A percentile compares a stretch with the other conserved stretches of the same genome.
Conservation (phyloP, 2,797 vertebrate species). For the Xerus rutilus region DNA sequence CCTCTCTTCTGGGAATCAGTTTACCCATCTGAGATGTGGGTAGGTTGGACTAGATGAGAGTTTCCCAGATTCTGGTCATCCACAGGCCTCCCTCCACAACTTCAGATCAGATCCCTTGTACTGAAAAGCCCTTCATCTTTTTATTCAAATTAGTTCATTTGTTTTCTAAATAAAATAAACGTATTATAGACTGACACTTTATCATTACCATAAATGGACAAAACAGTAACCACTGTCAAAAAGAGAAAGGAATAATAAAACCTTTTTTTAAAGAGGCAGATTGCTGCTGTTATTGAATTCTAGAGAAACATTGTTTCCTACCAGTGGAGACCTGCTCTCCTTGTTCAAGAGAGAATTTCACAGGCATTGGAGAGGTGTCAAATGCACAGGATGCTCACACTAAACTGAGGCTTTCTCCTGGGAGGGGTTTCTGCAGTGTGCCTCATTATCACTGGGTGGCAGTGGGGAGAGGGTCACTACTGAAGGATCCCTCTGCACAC, state of each 20-base stretch:
- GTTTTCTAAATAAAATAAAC: not conserved
- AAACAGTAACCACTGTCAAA: not conserved
- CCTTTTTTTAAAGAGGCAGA: not conserved
- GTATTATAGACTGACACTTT: conserved; percentile 28
- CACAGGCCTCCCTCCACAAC: not conserved
- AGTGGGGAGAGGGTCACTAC: not conserved
- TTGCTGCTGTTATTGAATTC: not conserved
- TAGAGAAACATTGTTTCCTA: not conserved
- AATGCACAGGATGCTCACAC: too few species aligned
- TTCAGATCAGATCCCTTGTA: not conserved
- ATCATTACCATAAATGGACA: conserved; percentile 49
- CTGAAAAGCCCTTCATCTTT: not conserved
- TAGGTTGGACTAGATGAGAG: not conserved
- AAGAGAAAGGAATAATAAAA: conserved; percentile 52
- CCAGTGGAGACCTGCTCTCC: not conserved
- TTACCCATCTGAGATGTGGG: not conserved
- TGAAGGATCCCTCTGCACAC: not conserved
- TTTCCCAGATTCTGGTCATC: not conserved
- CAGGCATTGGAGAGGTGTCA: not conserved
- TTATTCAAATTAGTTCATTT: conserved; percentile 4
- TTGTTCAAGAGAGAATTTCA: not conserved
- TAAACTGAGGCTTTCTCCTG: not conserved
- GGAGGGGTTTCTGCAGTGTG: not conserved
- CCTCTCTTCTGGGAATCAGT: not conserved
- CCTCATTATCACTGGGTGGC: not conserved